phyloP scores from a whole-genome alignment of 2,888 invertebrate genomes.

The Cerastis rubricosa region DNA sequence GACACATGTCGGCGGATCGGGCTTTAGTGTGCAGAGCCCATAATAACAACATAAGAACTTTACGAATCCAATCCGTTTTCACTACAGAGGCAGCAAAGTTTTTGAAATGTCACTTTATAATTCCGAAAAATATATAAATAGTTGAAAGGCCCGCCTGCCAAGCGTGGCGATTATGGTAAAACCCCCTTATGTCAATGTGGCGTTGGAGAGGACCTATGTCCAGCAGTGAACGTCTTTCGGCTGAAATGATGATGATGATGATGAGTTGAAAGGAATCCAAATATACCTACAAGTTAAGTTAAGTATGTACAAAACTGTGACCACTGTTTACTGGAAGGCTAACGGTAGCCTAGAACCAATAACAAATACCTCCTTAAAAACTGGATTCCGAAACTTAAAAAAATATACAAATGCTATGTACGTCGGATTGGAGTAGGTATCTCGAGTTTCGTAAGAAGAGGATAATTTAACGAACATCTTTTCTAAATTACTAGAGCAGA shows the following conservation, averaged over 20 bases:
- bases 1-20: background rate
- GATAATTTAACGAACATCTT: background rate
- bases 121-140: background rate
- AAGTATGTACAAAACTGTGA: background rate
- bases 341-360: background rate
- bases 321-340: background rate
- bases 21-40: background rate
- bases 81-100: background rate
- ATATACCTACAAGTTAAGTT: too few species aligned
- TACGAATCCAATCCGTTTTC: background rate
- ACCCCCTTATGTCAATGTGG: too few species aligned
- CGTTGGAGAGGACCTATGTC: too few species aligned
- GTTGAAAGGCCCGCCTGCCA: too few species aligned
- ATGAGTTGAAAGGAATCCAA: too few species aligned
- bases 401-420: background rate
- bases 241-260: too few species aligned
- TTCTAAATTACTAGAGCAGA: background rate
- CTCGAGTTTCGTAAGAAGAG: background rate
- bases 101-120: background rate
- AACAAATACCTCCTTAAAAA: too few species aligned
- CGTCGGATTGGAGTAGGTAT: background rate
- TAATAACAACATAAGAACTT: background rate
- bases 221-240: too few species aligned
- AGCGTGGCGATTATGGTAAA: too few species aligned
- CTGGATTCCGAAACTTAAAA: too few species aligned